phyloP scores from a whole-genome alignment of 2,888 invertebrate genomes.

The Mythimna impura region DNA sequence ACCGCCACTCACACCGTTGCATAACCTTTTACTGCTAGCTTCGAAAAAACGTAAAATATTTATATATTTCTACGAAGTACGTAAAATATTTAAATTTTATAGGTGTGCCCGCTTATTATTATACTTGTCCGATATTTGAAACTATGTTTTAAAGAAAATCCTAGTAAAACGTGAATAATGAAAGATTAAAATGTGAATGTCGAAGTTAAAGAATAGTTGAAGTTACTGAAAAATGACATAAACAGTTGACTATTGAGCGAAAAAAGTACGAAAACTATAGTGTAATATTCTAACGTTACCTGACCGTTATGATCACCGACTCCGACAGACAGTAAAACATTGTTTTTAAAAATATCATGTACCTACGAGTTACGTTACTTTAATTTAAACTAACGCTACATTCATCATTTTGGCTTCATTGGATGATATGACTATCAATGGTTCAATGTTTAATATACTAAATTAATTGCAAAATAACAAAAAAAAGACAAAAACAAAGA shows the following conservation, averaged over 20 bases:
- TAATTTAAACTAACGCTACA: neutral
- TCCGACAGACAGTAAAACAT: neutral
- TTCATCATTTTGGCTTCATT: constrained; percentile 4
- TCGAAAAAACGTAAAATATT: neutral
- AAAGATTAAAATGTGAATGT: too few relatives aligned
- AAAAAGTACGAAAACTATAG: neutral
- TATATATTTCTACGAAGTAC: too few relatives aligned
- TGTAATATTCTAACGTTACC: neutral
- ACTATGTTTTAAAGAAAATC: too few relatives aligned
- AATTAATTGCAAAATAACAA: too few relatives aligned
- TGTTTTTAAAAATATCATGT: constrained; percentile 2
- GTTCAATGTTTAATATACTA: neutral
- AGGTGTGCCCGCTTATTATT: too few relatives aligned
- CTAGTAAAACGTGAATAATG: too few relatives aligned
- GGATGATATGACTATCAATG: neutral
- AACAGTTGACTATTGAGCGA: neutral
- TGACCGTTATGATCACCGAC: neutral
- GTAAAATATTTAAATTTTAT: too few relatives aligned
- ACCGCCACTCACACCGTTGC: constrained; percentile 60
- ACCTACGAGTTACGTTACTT: neutral
- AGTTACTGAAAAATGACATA: neutral
- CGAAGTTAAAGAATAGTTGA: neutral
- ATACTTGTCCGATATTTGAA: too few relatives aligned
- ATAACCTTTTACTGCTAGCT: constrained; percentile 36
- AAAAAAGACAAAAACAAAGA: too few relatives aligned